A percentile compares a stretch with the other conserved stretches of the same genome.
These are phyloP conservation scores for Spicauda simplicius DNA, from an alignment of 2,888 invertebrate species.

Conservation along the genomic window DNA sequence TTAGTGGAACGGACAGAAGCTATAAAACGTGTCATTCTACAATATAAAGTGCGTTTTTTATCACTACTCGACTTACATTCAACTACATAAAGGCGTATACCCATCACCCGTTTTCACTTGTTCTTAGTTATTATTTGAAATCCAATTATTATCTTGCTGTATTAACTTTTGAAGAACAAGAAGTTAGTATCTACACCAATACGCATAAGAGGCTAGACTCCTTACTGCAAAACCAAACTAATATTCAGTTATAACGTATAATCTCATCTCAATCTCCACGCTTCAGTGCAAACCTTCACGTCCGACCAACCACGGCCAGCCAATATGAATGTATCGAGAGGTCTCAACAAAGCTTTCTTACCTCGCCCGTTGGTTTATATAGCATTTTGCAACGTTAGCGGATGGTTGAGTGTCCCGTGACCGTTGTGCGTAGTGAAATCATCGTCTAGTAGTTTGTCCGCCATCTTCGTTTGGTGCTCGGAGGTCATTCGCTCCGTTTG, in stretches of 20 bases:
- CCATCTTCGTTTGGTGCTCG: constrained; percentile 45
- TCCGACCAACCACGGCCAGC: constrained; percentile 48
- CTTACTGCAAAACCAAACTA: too few relatives aligned
- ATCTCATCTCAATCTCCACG: too few relatives aligned
- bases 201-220: too few relatives aligned
- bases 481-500: constrained; percentile 63
- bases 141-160: too few relatives aligned
- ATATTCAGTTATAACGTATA: too few relatives aligned
- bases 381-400: constrained; percentile 75
- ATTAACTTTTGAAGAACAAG: too few relatives aligned
- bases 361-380: constrained; percentile 54
- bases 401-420: constrained; percentile 61
- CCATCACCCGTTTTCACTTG: too few relatives aligned
- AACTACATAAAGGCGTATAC: neutral
- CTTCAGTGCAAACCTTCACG: too few relatives aligned
- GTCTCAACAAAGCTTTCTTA: neutral
- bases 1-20: neutral
- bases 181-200: too few relatives aligned
- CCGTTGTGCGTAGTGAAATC: constrained; percentile 81
- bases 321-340: constrained; percentile 66
- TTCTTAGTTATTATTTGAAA: too few relatives aligned
- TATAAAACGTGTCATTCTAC: neutral
- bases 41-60: neutral
- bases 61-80: neutral
- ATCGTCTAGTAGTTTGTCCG: constrained; percentile 55